Evolutionary conservation across 2,113 vertebrate genomes (phyloP).

Genomic region (Parotia lawesii): DNA sequence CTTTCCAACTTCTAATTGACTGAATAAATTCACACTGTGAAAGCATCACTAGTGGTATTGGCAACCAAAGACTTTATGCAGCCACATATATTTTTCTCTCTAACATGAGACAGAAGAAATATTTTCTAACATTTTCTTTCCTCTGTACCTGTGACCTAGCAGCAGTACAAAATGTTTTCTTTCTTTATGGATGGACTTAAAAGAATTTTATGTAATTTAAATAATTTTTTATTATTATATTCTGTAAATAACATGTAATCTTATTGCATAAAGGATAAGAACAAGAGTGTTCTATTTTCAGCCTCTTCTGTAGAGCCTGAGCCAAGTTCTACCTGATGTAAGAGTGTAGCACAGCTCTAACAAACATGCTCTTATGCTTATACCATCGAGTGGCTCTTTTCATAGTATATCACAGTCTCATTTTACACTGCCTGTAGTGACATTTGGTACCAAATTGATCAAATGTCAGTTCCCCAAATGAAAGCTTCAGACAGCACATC

Average conservation of each 20-base stretch:
- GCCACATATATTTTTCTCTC: neutral
- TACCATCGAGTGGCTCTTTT: neutral
- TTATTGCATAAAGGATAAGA: neutral
- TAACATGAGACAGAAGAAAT: neutral
- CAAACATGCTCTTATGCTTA: neutral
- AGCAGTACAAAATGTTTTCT: neutral
- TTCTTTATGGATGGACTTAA: neutral
- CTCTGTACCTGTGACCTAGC: neutral
- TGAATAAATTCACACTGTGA: neutral
- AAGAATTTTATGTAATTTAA: neutral
- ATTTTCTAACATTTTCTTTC: neutral
- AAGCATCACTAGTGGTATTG: neutral
- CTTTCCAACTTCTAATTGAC: neutral
- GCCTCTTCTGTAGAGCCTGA: neutral
- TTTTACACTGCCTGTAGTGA: neutral
- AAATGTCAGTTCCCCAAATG: neutral
- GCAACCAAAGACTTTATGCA: neutral
- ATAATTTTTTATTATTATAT: neutral
- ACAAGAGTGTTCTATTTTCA: neutral
- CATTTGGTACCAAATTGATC: neutral
- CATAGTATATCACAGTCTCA: neutral
- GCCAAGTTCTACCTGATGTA: neutral
- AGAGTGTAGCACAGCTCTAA: neutral
- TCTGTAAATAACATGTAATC: neutral
- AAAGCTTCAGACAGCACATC: neutral